These are phyloP conservation scores for Oxyscelio sp. DNA, from an alignment of 2,888 invertebrate genomes.

Conservation along the genomic window DNA sequence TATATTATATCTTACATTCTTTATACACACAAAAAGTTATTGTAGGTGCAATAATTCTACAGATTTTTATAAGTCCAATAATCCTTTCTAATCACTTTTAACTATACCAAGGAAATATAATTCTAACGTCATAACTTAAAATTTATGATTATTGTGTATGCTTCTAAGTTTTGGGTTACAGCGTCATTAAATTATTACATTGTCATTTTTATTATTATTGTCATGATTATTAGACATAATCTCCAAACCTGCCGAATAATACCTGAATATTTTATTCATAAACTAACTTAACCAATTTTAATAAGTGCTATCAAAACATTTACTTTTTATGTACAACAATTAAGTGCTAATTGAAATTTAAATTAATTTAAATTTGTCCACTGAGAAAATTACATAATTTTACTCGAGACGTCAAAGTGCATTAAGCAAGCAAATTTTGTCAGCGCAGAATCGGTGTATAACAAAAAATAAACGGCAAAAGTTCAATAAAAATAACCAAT, in stretches of 20 bases:
- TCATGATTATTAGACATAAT: constrained; percentile 41
- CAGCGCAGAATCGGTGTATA: no score
- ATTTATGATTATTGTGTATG: constrained; percentile 65
- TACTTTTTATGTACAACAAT: constrained; percentile 39
- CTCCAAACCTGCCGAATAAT: constrained; percentile 5
- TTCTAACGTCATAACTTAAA: constrained; percentile 56
- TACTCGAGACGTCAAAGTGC: constrained; percentile 12
- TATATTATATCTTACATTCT: constrained; percentile 12
- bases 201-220: constrained; percentile 50
- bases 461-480: no score
- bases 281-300: constrained; percentile 2
- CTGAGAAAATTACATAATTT: constrained; percentile 29
- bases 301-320: constrained; percentile 13
- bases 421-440: constrained; percentile 13
- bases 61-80: constrained; percentile 54
- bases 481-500: constrained; percentile 49
- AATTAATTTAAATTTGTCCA: constrained; percentile 3
- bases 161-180: constrained; percentile 54
- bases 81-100: constrained; percentile 64
- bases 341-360: constrained; percentile 35
- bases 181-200: constrained; percentile 56
- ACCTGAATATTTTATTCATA: constrained; percentile 22
- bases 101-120: constrained; percentile 58
- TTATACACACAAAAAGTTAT: constrained; percentile 49
- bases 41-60: constrained; percentile 49